These are phyloP conservation scores for Agrochola lota DNA, from an alignment of 2,888 invertebrate species.

Conservation along the genomic window DNA sequence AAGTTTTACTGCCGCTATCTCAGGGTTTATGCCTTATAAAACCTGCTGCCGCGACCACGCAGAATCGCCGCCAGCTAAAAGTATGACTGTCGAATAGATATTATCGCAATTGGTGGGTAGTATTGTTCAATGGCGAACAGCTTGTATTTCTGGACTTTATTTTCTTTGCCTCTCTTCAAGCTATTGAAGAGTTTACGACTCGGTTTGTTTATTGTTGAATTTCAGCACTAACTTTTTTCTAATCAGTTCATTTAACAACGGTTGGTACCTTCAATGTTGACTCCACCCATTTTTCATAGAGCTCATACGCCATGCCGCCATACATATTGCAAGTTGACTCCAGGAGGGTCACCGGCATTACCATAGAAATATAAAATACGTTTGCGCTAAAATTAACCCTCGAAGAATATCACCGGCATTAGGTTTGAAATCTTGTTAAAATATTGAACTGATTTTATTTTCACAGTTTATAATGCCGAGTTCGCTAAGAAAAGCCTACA, in stretches of 20 bases:
- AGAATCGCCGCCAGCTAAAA: constrained; percentile 78
- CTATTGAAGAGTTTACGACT: constrained; percentile 70
- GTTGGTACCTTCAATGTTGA: background rate
- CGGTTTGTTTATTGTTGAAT: constrained; percentile 65
- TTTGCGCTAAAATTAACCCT: too few species aligned
- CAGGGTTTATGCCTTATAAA: constrained; percentile 88
- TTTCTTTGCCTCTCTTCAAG: constrained; percentile 68
- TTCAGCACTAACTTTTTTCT: constrained; percentile 52
- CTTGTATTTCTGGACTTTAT: constrained; percentile 68
- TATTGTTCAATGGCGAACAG: constrained; percentile 73
- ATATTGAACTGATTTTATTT: too few species aligned
- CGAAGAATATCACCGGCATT: too few species aligned
- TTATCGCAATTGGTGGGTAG: constrained; percentile 80
- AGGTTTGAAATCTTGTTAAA: too few species aligned
- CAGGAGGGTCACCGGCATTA: too few species aligned
- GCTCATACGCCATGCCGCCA: too few species aligned
- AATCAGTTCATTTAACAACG: constrained; percentile 20
- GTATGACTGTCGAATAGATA: constrained; percentile 79
- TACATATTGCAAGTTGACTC: too few species aligned
- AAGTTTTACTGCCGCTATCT: constrained; percentile 86
- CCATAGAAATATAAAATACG: too few species aligned
- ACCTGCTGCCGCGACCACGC: constrained; percentile 81
- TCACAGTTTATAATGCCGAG: too few species aligned
- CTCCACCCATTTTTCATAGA: too few species aligned
- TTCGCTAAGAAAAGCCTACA: too few species aligned